Evolutionary conservation across 92 coral and sea anemone genomes (phyloP), one percentile per base, ranked within the genome.

Genomic region (Bergia puertoricense): DNA sequence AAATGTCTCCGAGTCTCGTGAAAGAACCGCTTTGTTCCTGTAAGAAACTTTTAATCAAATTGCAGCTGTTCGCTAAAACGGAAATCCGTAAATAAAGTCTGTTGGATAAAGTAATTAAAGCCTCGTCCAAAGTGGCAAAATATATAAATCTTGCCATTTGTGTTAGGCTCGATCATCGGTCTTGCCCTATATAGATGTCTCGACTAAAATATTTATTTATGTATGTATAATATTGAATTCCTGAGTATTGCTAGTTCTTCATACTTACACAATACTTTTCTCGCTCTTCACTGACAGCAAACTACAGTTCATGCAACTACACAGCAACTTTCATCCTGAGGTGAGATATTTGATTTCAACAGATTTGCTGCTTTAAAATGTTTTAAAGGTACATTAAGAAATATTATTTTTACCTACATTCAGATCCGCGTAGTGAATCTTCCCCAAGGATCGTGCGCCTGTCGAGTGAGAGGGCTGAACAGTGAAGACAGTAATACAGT

Each of bases 391-490:
- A 38, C 4, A 0, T 15, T 65, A 4, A 22, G 43, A 1, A 7
- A 74, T 44, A 41, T 11, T 71, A 11, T 43, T 11, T 51, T 44
- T 80, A 10, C 51, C 77, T 41, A 13, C 40, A 51, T 83, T 72
- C 79, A 96, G 98, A 90, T 92, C 54, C 90, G 98, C 62, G 93
- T 96, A 8, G 89, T 95, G 41, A 90, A 93, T 76, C 85, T 96
- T 45, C 98, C 98, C 30, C 76, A 79, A 1, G 74, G 88, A 4
- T 97, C 92, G 44, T 89, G 95, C 65, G 76, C 90, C 23, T 96
- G 98, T 85, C 94, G 97, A 57, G 88, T 96, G 59, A 84, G 90
- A 67, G 94, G 98, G 38, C 90, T 94, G 77, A 96, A 96, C 89
- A 94, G 74, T 65, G 93, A 96, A 44, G 98, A 96, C 88, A 80